phyloP scores from a whole-genome alignment of 2,888 invertebrate species.

The Sussaba pulchella region DNA sequence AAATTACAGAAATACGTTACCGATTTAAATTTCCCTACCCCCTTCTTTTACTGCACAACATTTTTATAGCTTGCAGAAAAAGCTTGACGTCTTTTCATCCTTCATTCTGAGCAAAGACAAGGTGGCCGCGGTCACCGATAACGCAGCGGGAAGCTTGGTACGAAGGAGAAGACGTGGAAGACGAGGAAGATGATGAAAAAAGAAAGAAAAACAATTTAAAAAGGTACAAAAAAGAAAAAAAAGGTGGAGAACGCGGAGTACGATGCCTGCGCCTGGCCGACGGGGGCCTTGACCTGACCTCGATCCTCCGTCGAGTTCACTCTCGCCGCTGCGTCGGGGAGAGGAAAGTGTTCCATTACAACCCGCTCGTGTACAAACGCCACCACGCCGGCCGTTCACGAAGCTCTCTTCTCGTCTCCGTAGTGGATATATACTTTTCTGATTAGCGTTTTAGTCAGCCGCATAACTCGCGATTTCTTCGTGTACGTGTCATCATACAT shows the following conservation, averaged over 20 bases:
- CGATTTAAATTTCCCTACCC: no score
- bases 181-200: conserved; percentile 37
- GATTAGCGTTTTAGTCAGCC: conserved; percentile 49
- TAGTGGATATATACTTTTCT: conserved; percentile 10
- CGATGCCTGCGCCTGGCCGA: conserved; percentile 72
- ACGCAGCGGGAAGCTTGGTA: conserved; percentile 14
- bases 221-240: conserved; percentile 21
- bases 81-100: not conserved
- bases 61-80: conserved; percentile 9
- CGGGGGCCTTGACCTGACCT: conserved; percentile 84
- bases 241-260: conserved; percentile 42
- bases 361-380: conserved; percentile 65
- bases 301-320: conserved; percentile 83
- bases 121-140: not conserved
- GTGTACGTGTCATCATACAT: conserved; percentile 2
- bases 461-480: not conserved
- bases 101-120: not conserved
- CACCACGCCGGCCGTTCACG: conserved; percentile 34
- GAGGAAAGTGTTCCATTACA: conserved; percentile 84
- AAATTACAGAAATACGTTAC: not conserved
- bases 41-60: not conserved
- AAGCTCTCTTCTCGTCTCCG: conserved; percentile 45
- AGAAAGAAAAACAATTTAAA: conserved; percentile 17
- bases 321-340: conserved; percentile 82
- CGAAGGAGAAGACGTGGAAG: conserved; percentile 28